A percentile compares a stretch with the other conserved stretches of the same genome.
Evolutionary conservation across 92 coral and sea anemone species (phyloP).

Genomic region (Epizoanthus fatuus): DNA sequence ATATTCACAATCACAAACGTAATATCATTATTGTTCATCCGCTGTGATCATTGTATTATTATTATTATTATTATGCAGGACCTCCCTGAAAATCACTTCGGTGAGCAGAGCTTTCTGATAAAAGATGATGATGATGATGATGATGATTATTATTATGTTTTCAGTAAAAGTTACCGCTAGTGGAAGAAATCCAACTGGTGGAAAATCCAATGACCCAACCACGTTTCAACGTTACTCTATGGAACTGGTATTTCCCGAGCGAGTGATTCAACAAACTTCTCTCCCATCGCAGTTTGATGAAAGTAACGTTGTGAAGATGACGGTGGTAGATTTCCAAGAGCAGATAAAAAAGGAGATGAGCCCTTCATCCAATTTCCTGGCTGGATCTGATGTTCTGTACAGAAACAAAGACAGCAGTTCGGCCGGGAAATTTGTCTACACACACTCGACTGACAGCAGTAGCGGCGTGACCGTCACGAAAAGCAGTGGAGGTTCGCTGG

Average conservation of each 20-base stretch:
- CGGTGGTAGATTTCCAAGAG: conserved; percentile 4
- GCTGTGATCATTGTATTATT: too few relatives aligned
- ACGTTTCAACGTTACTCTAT: conserved; percentile 27
- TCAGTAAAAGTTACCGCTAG: background rate
- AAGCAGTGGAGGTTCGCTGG: conserved; percentile 6
- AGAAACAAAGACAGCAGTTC: background rate
- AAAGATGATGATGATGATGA: too few relatives aligned
- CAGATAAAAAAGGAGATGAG: conserved; percentile 7
- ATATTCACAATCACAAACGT: too few relatives aligned
- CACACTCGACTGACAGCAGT: conserved; percentile 11
- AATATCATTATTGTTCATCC: too few relatives aligned
- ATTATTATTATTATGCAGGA: too few relatives aligned
- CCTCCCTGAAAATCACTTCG: too few relatives aligned
- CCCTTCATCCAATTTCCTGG: conserved; percentile 1
- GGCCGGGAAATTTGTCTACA: background rate
- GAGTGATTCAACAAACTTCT: background rate
- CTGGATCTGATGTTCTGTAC: conserved; percentile 1
- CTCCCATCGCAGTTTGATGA: background rate
- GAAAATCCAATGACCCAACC: background rate
- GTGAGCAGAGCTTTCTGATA: too few relatives aligned
- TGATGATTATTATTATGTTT: background rate
- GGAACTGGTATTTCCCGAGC: conserved; percentile 3
- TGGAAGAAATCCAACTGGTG: conserved; percentile 7
- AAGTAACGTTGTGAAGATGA: background rate
- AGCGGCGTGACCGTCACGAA: conserved; percentile 4